These are phyloP conservation scores for Macquaria australasica DNA, from an alignment of 2,113 vertebrate genomes.

Conservation along the genomic window DNA sequence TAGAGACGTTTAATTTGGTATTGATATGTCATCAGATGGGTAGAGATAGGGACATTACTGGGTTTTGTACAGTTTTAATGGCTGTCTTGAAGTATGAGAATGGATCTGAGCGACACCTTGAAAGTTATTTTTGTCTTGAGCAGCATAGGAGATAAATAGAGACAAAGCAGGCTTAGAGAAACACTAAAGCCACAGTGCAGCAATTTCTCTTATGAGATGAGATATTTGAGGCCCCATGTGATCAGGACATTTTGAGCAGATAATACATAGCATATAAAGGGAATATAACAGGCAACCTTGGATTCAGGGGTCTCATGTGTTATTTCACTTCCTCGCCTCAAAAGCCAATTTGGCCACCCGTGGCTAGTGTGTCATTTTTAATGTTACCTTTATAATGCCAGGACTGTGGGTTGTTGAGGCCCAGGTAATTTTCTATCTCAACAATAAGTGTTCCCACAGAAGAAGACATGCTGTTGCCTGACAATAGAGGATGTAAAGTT, in stretches of 20 bases:
- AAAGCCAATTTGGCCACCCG: not conserved
- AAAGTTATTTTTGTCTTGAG: slow-evolving; percentile 1
- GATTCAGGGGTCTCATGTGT: not conserved
- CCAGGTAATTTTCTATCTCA: not conserved
- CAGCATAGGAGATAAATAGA: not conserved
- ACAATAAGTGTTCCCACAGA: not conserved
- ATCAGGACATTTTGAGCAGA: not conserved
- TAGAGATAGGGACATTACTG: not conserved
- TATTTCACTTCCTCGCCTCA: not conserved
- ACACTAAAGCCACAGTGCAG: not conserved
- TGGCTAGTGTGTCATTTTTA: not conserved
- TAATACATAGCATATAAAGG: not conserved
- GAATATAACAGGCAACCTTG: not conserved
- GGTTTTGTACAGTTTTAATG: slow-evolving; percentile 13
- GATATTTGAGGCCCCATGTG: not conserved
- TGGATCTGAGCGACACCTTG: not conserved
- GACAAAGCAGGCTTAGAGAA: not conserved
- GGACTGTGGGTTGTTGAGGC: not conserved
- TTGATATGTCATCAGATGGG: slow-evolving; percentile 24
- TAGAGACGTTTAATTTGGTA: slow-evolving; percentile 59
- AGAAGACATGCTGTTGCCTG: not conserved
- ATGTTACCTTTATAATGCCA: not conserved
- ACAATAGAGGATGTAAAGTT: slow-evolving; percentile 6
- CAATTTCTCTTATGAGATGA: not conserved
- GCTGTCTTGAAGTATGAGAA: not conserved